Percentiles rank a stretch among this genome's conserved stretches.
Evolutionary conservation across 2,113 vertebrate genomes (phyloP).

Genomic region (Puffinus mauretanicus): DNA sequence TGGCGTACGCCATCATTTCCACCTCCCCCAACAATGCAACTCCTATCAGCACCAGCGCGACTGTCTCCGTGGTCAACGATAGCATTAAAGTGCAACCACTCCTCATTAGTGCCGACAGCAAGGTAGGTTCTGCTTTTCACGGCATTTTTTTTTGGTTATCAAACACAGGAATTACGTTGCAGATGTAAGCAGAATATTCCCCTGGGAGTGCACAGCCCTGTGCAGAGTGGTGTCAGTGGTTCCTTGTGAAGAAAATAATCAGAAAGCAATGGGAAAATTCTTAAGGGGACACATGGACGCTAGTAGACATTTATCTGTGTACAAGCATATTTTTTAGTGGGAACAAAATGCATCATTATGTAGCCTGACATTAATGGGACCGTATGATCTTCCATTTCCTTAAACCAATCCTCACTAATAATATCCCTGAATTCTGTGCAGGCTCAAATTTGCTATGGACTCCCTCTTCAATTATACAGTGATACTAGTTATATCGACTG

Average conservation of each 20-base stretch:
- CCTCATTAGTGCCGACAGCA: conserved; percentile 85
- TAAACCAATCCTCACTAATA: not conserved
- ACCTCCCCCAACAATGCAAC: conserved; percentile 78
- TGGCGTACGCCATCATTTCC: conserved; percentile 95
- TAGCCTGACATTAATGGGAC: not conserved
- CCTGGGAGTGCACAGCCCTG: not conserved
- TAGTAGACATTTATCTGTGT: not conserved
- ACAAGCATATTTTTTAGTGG: not conserved
- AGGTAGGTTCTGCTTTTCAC: conserved; percentile 69
- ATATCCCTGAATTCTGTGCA: not conserved
- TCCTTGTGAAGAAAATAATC: not conserved
- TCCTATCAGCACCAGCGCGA: conserved; percentile 61
- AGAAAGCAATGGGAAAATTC: not conserved
- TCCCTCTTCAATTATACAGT: not conserved
- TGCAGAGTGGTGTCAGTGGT: not conserved
- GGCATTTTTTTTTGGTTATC: not conserved
- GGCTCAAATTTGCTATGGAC: not conserved
- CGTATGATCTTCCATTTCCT: not conserved
- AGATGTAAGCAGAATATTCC: not conserved
- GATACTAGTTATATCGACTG: not conserved
- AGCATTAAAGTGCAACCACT: conserved; percentile 87
- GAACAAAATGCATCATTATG: not conserved
- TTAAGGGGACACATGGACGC: not conserved
- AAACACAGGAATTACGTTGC: not conserved
- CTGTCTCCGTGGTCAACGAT: conserved; percentile 82